These are phyloP conservation scores for Cynopterus brachyotis DNA, from an alignment of 2,113 vertebrate genomes.

Conservation along the genomic window DNA sequence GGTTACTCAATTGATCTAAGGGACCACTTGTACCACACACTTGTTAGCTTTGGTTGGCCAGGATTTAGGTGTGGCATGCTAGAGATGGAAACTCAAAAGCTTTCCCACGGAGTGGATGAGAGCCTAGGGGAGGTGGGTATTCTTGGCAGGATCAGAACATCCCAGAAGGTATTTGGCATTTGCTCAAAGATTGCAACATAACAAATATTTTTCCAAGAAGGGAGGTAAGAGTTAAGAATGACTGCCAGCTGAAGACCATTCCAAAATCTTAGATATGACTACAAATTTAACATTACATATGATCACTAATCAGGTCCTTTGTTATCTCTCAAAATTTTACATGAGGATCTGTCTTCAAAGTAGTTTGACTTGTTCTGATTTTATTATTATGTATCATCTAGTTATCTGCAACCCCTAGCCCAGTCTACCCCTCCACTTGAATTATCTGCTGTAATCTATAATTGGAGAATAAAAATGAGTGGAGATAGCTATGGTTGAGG, in stretches of 20 bases:
- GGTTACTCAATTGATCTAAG: background rate
- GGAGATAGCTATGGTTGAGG: background rate
- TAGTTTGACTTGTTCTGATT: background rate
- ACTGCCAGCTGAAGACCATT: slow-evolving; percentile 15
- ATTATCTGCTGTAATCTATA: background rate
- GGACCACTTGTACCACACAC: background rate
- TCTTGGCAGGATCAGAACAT: slow-evolving; percentile 41
- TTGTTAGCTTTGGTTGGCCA: background rate
- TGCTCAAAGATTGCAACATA: slow-evolving; percentile 10
- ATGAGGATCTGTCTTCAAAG: background rate
- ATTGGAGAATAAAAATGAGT: background rate
- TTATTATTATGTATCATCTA: background rate
- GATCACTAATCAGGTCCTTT: background rate
- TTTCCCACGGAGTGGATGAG: background rate
- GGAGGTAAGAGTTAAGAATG: background rate
- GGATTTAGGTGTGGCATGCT: background rate
- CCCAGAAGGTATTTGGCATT: slow-evolving; percentile 54
- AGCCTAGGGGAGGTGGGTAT: background rate
- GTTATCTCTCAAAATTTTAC: background rate
- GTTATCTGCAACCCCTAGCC: background rate
- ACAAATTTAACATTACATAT: slow-evolving; percentile 6
- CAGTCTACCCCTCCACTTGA: background rate
- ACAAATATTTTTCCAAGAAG: background rate
- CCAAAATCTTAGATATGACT: slow-evolving; percentile 29
- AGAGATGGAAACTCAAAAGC: slow-evolving; percentile 24